Conservation (phyloP, 2,888 invertebrate species). For the Pemphredon lugubris region DNA sequence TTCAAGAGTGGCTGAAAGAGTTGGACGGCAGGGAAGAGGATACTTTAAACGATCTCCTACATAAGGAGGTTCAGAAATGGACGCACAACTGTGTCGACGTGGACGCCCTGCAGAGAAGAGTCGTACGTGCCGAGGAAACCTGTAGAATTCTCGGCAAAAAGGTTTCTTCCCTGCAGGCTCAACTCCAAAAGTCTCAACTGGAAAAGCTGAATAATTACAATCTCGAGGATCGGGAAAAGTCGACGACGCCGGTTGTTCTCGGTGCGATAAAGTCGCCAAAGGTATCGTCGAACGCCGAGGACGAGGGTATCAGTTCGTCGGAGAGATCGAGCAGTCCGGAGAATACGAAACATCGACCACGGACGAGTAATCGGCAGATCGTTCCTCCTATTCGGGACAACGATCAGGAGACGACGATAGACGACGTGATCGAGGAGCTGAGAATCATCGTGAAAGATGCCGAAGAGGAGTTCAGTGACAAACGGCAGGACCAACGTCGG, state of each 20-base stretch:
- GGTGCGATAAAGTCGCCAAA: constrained; percentile 61
- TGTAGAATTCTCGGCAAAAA: constrained; percentile 77
- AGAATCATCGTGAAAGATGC: constrained; percentile 93
- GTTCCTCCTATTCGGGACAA: constrained; percentile 81
- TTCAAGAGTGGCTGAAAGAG: constrained; percentile 76
- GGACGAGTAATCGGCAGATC: constrained; percentile 38
- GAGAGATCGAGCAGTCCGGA: constrained; percentile 90
- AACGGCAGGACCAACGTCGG: constrained; percentile 73
- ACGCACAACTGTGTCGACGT: constrained; percentile 90
- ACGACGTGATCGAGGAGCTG: constrained; percentile 93
- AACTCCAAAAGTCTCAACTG: constrained; percentile 73
- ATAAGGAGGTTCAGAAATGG: constrained; percentile 88
- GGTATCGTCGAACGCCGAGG: constrained; percentile 89
- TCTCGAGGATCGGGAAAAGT: constrained; percentile 70
- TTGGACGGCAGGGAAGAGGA: constrained; percentile 75
- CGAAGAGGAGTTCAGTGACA: constrained; percentile 83
- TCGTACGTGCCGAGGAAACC: constrained; percentile 85
- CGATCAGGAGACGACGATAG: constrained; percentile 91
- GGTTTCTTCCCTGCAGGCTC: constrained; percentile 72
- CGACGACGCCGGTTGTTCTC: constrained; percentile 83
- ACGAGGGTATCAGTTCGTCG: constrained; percentile 94
- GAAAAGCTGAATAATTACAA: constrained; percentile 74
- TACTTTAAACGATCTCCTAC: constrained; percentile 72
- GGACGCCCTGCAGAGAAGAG: constrained; percentile 87
- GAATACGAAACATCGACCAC: constrained; percentile 76